These are phyloP conservation scores for Myotis vivesi DNA, from an alignment of 2,797 vertebrate species.

Conservation along the genomic window DNA sequence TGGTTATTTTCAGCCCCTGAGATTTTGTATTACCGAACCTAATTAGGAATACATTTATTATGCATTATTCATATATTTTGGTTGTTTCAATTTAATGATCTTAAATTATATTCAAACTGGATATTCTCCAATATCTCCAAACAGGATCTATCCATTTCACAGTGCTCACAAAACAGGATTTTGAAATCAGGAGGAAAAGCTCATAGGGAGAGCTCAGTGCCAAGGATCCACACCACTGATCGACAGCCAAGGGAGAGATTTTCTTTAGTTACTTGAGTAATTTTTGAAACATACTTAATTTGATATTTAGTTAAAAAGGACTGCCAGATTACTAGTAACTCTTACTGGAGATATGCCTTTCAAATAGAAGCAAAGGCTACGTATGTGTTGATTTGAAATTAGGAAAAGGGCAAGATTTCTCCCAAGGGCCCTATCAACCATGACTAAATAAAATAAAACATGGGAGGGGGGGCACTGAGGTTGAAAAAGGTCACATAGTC, in stretches of 20 bases:
- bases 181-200: neutral
- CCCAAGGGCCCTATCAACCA: constrained; percentile 74
- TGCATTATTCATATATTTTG: neutral
- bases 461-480: constrained; percentile 79
- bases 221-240: neutral
- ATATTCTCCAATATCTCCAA: neutral
- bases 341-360: neutral
- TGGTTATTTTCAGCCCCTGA: neutral
- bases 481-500: constrained; percentile 88
- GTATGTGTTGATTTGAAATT: constrained; percentile 79
- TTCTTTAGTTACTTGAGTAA: neutral
- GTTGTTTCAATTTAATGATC: neutral
- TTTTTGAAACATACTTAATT: constrained; percentile 17
- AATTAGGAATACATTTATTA: neutral
- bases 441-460: constrained; percentile 84
- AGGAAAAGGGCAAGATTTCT: constrained; percentile 74
- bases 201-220: neutral
- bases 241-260: neutral
- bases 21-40: neutral
- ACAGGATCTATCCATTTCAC: neutral
- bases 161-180: neutral
- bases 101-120: neutral
- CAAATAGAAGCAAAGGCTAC: constrained; percentile 67
- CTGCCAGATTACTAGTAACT: neutral
- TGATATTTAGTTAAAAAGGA: neutral